Base-by-base conservation (phyloP, 2,888 invertebrate genomes). In the Helicoverpa assulta region DNA sequence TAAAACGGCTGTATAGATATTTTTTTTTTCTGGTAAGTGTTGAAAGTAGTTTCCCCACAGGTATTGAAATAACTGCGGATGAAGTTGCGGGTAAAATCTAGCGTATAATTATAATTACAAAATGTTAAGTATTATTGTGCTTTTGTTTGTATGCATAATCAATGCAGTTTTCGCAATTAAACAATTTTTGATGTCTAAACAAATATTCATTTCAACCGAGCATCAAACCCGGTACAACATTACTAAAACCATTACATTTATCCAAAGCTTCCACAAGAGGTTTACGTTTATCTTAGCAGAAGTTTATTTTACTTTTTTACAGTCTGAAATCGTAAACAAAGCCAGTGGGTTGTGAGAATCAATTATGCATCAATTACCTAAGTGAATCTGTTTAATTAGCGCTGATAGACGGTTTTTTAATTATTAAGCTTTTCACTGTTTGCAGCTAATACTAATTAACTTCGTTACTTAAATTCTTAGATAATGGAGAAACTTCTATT, bases 351-450 rank as follows among this genome's bases (percentile, higher is more conserved):
- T 26, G 5, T 63, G 8, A 73, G 56, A 37, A 7, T n/a, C 73
- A 70, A 70, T 73, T 63, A 72, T 37, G 18, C 18, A 26, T 26
- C 21, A 55, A 73, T 56, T 51, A 40, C 19, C 53, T 53, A 56
- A 72, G 43, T 70, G 21, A 63, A 47, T 63, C 56, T 16, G 51
- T 33, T 50, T 55, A 40, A 14, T n/a, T 14, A 21, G 14, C 14
- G 29, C 19, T 47, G 12, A 29, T 43, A 33, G 40, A 63, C 33
- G 4, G 26, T 4, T 14, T 47, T 47, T 47, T 47, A 47, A 47
- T 47, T 47, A 47, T 47, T n/a, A n/a, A 47, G n/a, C 12, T 53
- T 26, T 53, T 62, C 40, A 21, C 26, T 56, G 33, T 62, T 55
- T 14, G 12, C 29, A 52, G 55, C 73, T 52, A 72, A 63, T n/a